Conservation (phyloP, 1,140 invertebrate species). For the Drosophila mayri region DNA sequence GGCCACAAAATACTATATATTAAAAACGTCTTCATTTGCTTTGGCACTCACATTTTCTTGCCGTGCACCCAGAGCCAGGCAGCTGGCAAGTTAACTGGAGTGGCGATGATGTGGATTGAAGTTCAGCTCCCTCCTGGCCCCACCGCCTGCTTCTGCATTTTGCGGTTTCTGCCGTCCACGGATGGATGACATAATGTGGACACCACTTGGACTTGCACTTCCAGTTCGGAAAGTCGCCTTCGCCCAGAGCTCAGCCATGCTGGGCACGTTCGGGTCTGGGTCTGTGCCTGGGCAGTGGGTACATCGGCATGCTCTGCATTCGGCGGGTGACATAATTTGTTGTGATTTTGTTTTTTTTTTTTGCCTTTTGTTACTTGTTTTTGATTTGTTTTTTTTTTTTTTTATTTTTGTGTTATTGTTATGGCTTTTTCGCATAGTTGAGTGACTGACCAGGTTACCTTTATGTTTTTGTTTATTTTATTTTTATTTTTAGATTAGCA, state of each 20-base stretch:
- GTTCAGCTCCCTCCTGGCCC: conserved; percentile 1
- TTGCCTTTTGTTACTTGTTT: conserved; percentile 19
- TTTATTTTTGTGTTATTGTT: conserved; percentile 20
- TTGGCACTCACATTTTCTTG: neutral
- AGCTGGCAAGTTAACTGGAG: conserved; percentile 10
- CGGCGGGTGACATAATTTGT: conserved; percentile 63
- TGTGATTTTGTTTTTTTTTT: conserved; percentile 3
- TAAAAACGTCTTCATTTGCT: no score
- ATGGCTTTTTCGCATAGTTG: conserved; percentile 29
- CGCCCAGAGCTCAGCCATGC: conserved; percentile 49
- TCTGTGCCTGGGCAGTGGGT: conserved; percentile 6
- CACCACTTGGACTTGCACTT: conserved; percentile 16
- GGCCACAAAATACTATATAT: no score
- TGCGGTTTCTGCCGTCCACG: conserved; percentile 36
- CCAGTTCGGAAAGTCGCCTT: neutral
- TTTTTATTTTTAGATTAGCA: neutral
- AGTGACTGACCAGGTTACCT: conserved; percentile 20
- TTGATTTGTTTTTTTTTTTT: conserved; percentile 7
- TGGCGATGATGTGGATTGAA: neutral
- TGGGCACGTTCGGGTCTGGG: conserved; percentile 66
- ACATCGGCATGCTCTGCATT: conserved; percentile 57
- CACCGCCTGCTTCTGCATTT: conserved; percentile 1
- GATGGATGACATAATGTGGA: conserved; percentile 72
- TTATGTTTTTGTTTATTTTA: conserved; percentile 1
- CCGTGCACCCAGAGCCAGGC: conserved; percentile 34